Evolutionary conservation across 2,888 invertebrate species (phyloP).

Genomic region (Gari tellinella): DNA sequence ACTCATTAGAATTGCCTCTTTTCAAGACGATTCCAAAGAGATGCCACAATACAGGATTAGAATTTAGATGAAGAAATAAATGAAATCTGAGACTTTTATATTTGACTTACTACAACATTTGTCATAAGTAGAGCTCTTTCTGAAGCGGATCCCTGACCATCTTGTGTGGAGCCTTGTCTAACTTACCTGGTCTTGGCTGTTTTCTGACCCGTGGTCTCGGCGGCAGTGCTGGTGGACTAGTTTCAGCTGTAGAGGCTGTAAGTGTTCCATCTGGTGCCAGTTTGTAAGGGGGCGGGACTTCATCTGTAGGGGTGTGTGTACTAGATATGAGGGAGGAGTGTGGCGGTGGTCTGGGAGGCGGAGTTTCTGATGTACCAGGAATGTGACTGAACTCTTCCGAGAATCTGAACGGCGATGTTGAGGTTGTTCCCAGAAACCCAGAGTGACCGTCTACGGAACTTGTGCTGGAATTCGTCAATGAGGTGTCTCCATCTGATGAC

Average conservation of each 20-base stretch:
- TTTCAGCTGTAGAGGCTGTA: constrained; percentile 30
- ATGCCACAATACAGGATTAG: too few species aligned
- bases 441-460: neutral
- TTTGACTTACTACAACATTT: too few species aligned
- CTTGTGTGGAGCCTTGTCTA: neutral
- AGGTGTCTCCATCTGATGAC: neutral
- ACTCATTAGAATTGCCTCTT: too few species aligned
- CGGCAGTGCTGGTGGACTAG: constrained; percentile 50
- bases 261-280: constrained; percentile 8
- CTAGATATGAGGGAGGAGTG: constrained; percentile 23
- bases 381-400: neutral
- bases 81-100: too few species aligned
- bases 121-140: too few species aligned
- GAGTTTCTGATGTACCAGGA: constrained; percentile 1
- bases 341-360: constrained; percentile 41
- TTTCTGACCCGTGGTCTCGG: constrained; percentile 33
- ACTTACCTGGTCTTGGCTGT: constrained; percentile 19
- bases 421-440: too few species aligned
- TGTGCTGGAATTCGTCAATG: neutral
- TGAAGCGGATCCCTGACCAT: too few species aligned
- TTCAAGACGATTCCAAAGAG: too few species aligned
- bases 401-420: neutral
- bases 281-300: constrained; percentile 11
- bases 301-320: constrained; percentile 29
- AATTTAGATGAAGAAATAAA: too few species aligned